A percentile compares a stretch with the other conserved stretches of the same genome.
Evolutionary conservation across 2,797 vertebrate species (phyloP).

Genomic region (Pipistrellus kuhlii): DNA sequence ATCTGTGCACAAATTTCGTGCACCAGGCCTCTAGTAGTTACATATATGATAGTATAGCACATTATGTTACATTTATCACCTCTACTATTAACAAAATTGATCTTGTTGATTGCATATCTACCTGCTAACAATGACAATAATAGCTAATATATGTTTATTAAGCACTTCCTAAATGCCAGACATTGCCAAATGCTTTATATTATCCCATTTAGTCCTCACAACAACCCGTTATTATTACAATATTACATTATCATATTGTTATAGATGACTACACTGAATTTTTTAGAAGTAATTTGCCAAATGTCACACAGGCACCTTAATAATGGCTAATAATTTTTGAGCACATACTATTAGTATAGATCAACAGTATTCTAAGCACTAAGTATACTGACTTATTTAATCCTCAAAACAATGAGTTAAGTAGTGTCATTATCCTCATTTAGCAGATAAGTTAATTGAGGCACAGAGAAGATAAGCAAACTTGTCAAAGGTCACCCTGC

Average conservation of each 20-base stretch:
- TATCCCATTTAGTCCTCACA: neutral
- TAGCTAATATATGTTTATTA: neutral
- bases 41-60: neutral
- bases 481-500: neutral
- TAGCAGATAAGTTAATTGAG: neutral
- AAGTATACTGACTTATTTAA: neutral
- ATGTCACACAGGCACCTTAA: neutral
- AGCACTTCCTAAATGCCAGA: slow-evolving; percentile 53
- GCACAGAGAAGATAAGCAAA: neutral
- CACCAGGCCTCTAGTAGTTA: neutral
- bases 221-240: neutral
- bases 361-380: slow-evolving; percentile 17
- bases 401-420: neutral
- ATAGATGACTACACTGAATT: neutral
- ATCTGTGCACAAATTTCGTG: too few species aligned
- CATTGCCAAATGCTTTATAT: neutral
- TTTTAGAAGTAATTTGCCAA: slow-evolving; percentile 11
- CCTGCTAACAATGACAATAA: neutral
- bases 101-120: neutral
- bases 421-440: neutral
- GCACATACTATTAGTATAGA: neutral
- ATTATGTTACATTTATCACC: neutral
- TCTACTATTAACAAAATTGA: slow-evolving; percentile 10
- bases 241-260: neutral
- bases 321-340: neutral